Evolutionary conservation across 2,888 invertebrate species (phyloP), one percentile per base, ranked within the genome.

Genomic region (Drosophila mayaguana): DNA sequence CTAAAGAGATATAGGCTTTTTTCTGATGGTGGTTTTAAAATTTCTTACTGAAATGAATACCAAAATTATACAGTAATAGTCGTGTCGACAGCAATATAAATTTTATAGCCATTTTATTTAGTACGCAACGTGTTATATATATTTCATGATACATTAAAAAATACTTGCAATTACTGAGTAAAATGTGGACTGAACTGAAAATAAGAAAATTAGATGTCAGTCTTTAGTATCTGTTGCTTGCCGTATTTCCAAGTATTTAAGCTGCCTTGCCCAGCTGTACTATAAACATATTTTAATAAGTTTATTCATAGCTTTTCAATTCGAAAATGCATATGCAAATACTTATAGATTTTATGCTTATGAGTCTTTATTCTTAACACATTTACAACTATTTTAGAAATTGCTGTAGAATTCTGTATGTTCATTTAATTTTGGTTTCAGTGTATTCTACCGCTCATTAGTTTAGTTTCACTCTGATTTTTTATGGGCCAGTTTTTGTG

Each of bases 361-460:
- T 28, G 7, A 7, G 28, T 0, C 28, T 28, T 28, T 28, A 28
- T 7, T 45, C 5, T 22, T 22, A 7, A 7, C 14, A 20, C 12
- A 12, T 22, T 8, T 2, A 5, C 2, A 22, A 22, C 4, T 0
- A 25, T 46, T 5, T 11, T 25, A 0, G 3, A 16, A 25, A 9
- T 46, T 25, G 16, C 5, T n/a, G 3, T 1, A n/a, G 0, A 32
- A 20, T 14, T 34, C 8, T 14, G 2, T 14, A 16, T 22, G 8
- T n/a, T n/a, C 8, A 8, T 4, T 14, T 5, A 0, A 56, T 51
- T 60, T 60, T 50, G 36, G 32, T 18, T 12, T 11, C 48, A 55
- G 80, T 83, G 72, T 50, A 72, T 22, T 48, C 14, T 62, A 32
- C 12, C 61, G 53, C 63, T 67, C 74, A 75, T 75, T 84, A 81